Percentiles rank a stretch among this genome's conserved stretches.
These are phyloP conservation scores for Dipus sagitta DNA, from an alignment of 2,797 vertebrate genomes.

Conservation along the genomic window DNA sequence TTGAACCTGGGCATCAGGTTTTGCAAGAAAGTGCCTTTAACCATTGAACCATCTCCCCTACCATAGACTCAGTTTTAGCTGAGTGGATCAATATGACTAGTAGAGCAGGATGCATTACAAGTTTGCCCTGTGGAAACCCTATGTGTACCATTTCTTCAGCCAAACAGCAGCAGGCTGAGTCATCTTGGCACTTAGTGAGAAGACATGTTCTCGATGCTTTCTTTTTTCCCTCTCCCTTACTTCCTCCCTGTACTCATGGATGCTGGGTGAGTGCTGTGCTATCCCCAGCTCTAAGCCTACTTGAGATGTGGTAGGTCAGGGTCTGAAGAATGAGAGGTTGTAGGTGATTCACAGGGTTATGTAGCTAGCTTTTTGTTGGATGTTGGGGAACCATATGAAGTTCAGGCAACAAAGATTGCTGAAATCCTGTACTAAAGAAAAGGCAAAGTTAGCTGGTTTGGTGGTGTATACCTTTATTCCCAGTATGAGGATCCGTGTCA, in stretches of 20 bases:
- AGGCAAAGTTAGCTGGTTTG: too few species aligned
- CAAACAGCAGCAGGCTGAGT: not conserved
- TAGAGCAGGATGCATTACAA: not conserved
- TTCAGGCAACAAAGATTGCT: not conserved
- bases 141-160: not conserved
- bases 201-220: not conserved
- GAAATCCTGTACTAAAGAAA: not conserved
- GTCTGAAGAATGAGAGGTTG: not conserved
- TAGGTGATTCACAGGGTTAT: not conserved
- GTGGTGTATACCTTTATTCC: not conserved
- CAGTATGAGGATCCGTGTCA: too few species aligned
- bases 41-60: too few species aligned
- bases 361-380: not conserved
- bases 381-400: not conserved
- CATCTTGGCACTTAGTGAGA: not conserved
- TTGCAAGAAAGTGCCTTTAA: too few species aligned
- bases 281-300: not conserved
- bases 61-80: not conserved
- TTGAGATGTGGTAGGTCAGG: constrained; percentile 16
- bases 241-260: not conserved
- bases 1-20: too few species aligned
- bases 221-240: not conserved
- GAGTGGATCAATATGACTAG: not conserved
- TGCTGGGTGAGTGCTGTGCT: not conserved
- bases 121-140: not conserved